phyloP scores from a whole-genome alignment of 2,113 vertebrate genomes.

The Euleptes europaea region DNA sequence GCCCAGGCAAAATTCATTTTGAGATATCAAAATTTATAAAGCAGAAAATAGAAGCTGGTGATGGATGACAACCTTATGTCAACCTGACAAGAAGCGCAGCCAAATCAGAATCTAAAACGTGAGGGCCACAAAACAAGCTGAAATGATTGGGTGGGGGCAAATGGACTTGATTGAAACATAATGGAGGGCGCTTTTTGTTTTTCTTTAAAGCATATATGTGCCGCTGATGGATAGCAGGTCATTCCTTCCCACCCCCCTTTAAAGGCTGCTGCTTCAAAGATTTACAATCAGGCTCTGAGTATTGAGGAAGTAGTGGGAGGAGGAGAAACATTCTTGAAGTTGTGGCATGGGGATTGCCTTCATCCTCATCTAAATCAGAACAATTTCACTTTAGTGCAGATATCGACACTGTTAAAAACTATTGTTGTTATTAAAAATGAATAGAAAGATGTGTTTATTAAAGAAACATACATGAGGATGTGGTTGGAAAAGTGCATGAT shows the following conservation, averaged over 20 bases:
- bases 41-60: constrained; percentile 10
- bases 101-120: constrained; percentile 34
- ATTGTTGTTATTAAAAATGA: background rate
- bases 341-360: no score
- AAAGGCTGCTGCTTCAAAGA: background rate
- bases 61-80: background rate
- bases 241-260: background rate
- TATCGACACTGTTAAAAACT: background rate
- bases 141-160: background rate
- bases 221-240: background rate
- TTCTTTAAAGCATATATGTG: background rate
- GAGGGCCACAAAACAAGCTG: background rate
- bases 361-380: background rate
- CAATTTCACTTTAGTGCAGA: background rate
- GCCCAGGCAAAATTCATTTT: constrained; percentile 3
- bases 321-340: background rate
- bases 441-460: background rate
- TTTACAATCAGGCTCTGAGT: background rate
- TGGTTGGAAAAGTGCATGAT: background rate
- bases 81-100: constrained; percentile 10
- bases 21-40: constrained; percentile 40
- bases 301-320: fast-evolving
- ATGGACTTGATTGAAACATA: constrained; percentile 5
- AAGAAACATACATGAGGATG: background rate
- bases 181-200: background rate